Percentiles rank a stretch among this genome's conserved stretches.
Conservation (phyloP, 1,140 invertebrate species). For the Drosophila kanapiae region DNA sequence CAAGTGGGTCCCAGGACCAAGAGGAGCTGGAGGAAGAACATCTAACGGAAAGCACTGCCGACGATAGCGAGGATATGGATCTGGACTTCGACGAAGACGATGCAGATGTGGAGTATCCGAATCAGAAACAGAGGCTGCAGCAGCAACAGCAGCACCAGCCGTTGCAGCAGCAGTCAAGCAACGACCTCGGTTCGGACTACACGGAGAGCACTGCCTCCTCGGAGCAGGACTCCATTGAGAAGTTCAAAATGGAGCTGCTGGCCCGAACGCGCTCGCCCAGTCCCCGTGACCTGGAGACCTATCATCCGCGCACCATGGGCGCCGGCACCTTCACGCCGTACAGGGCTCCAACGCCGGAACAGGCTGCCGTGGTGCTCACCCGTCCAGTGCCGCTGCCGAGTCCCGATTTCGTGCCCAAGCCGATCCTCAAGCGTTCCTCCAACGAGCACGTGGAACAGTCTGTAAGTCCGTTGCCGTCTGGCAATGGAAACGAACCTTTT, state of each 20-base stretch:
- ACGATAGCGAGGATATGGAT: constrained; percentile 64
- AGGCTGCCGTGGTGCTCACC: constrained; percentile 86
- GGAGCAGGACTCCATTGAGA: constrained; percentile 86
- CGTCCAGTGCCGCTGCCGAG: constrained; percentile 87
- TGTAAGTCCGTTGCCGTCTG: constrained; percentile 13
- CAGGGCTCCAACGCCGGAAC: constrained; percentile 85
- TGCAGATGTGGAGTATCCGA: constrained; percentile 18
- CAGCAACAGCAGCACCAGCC: constrained; percentile 37
- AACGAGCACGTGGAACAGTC: constrained; percentile 78
- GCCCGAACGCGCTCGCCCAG: constrained; percentile 85
- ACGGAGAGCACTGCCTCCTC: constrained; percentile 87
- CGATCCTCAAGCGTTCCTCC: constrained; percentile 89
- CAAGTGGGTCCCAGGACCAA: not conserved
- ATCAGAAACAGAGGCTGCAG: constrained; percentile 39
- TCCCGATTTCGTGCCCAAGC: constrained; percentile 90
- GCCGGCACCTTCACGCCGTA: constrained; percentile 80
- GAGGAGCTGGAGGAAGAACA: constrained; percentile 60
- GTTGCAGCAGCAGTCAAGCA: constrained; percentile 53
- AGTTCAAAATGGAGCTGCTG: constrained; percentile 86
- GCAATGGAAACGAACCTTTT: constrained; percentile 55
- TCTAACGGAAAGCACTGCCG: constrained; percentile 68
- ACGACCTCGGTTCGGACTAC: constrained; percentile 87
- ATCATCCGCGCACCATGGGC: constrained; percentile 87
- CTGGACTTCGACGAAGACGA: constrained; percentile 52
- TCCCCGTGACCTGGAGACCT: constrained; percentile 88